phyloP scores from a whole-genome alignment of 2,888 invertebrate species.

The Cybosia mesomella region DNA sequence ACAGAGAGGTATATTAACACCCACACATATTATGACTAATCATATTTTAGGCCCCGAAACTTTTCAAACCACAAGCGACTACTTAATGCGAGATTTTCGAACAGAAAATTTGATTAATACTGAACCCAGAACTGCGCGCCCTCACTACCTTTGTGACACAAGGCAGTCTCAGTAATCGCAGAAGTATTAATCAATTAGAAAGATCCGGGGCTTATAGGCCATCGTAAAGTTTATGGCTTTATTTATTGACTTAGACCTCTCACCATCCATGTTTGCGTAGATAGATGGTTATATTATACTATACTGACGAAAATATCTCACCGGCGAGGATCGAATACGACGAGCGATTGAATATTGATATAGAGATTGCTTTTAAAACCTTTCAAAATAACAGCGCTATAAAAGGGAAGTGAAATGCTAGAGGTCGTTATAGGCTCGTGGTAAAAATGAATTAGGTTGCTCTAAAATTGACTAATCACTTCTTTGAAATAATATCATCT shows the following conservation, averaged over 20 bases:
- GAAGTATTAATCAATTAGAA: conserved; percentile 49
- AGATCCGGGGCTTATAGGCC: conserved; percentile 16
- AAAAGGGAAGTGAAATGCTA: neutral
- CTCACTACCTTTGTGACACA: neutral
- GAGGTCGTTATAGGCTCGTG: neutral
- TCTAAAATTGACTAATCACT: neutral
- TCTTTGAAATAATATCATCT: too few relatives aligned
- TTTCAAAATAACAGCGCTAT: conserved; percentile 4
- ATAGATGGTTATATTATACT: conserved; percentile 7
- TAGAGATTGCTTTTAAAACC: conserved; percentile 1
- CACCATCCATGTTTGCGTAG: neutral
- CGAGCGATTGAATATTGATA: neutral
- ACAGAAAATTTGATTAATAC: neutral
- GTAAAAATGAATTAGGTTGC: neutral
- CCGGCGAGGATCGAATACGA: neutral
- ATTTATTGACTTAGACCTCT: conserved; percentile 28
- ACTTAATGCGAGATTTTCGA: neutral
- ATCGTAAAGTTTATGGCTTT: conserved; percentile 38
- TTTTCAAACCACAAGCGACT: neutral
- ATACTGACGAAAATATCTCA: neutral
- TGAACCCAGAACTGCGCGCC: too few relatives aligned
- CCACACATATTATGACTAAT: too few relatives aligned
- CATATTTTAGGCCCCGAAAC: neutral
- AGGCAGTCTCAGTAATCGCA: conserved; percentile 32
- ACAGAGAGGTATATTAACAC: neutral